A percentile compares a stretch with the other conserved stretches of the same genome.
These are phyloP conservation scores for Enteromius argenteus DNA, from an alignment of 2,797 vertebrate species.

Conservation along the genomic window DNA sequence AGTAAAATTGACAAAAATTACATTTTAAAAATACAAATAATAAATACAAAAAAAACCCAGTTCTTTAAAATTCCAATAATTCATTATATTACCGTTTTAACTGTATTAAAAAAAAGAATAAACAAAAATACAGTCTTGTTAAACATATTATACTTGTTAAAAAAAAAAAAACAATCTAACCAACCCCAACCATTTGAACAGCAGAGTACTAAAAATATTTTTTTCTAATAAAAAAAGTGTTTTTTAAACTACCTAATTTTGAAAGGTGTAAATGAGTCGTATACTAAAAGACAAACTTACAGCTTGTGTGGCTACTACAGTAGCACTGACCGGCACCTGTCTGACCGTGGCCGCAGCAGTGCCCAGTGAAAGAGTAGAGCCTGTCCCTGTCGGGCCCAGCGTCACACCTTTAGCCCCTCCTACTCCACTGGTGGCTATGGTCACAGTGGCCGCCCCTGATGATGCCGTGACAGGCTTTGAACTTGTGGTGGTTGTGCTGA, in stretches of 20 bases:
- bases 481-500: constrained; percentile 79
- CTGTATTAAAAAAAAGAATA: not conserved
- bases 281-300: constrained; percentile 75
- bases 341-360: constrained; percentile 85
- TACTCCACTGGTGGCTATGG: constrained; percentile 85
- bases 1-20: not conserved
- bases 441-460: constrained; percentile 80
- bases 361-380: constrained; percentile 84
- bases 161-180: not conserved
- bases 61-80: not conserved
- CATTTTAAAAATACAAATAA: too few species aligned
- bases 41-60: too few species aligned
- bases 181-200: not conserved
- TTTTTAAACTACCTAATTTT: not conserved
- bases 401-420: constrained; percentile 85
- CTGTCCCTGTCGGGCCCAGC: constrained; percentile 80
- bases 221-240: not conserved
- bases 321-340: constrained; percentile 89
- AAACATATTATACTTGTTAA: not conserved
- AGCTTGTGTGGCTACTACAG: constrained; percentile 89
- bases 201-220: not conserved
- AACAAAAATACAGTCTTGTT: not conserved
- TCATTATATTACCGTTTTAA: not conserved
- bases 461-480: constrained; percentile 77
- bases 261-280: not conserved